Conservation (phyloP, 2,113 vertebrate species). For the Antigone vipio region DNA sequence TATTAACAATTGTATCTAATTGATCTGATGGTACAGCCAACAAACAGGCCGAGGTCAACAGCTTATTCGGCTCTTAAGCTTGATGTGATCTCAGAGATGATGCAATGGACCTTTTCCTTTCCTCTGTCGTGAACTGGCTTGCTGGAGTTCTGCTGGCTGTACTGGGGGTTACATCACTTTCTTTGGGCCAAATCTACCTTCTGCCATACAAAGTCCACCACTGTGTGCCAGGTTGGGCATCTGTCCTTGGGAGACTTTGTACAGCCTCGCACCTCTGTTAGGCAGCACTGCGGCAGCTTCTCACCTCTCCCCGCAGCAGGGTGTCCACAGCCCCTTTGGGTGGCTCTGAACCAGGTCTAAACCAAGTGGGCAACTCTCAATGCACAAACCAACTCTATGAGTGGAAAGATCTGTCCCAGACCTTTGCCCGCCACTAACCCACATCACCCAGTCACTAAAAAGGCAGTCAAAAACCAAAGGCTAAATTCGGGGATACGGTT, state of each 20-base stretch:
- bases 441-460: not conserved
- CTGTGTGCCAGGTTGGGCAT: not conserved
- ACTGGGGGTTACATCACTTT: not conserved
- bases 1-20: conserved; percentile 46
- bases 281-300: not conserved
- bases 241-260: not conserved
- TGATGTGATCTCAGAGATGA: not conserved
- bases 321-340: not conserved
- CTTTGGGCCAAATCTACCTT: not conserved
- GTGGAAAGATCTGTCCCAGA: not conserved
- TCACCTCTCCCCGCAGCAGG: accelerated
- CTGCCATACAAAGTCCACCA: not conserved
- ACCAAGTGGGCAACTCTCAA: not conserved
- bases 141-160: not conserved
- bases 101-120: not conserved
- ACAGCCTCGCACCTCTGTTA: not conserved
- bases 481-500: not conserved
- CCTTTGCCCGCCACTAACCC: not conserved
- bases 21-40: conserved; percentile 13
- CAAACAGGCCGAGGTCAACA: conserved; percentile 35
- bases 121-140: not conserved
- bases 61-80: conserved; percentile 22
- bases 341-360: not conserved
- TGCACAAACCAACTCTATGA: not conserved
- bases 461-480: not conserved